phyloP scores from a whole-genome alignment of 2,888 invertebrate genomes.

The Microplitis deprimator region DNA sequence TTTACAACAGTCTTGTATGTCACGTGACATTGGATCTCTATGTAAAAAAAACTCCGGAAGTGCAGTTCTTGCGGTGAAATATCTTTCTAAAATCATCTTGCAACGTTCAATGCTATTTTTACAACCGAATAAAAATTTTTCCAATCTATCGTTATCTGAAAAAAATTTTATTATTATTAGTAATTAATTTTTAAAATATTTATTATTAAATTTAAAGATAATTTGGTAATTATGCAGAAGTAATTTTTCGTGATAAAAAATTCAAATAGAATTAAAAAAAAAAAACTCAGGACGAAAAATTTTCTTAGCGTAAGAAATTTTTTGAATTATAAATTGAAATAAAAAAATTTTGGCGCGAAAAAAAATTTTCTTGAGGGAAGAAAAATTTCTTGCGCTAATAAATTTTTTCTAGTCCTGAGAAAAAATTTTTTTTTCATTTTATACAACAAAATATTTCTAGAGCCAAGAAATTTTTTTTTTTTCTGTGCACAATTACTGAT shows the following conservation, averaged over 20 bases:
- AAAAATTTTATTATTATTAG: not conserved
- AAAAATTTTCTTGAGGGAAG: no score
- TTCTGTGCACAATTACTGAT: not conserved
- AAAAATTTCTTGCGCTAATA: no score
- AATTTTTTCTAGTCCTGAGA: no score
- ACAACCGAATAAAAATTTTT: conserved; percentile 68
- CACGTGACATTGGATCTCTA: conserved; percentile 65
- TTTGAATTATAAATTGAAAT: no score
- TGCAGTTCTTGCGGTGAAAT: conserved; percentile 66
- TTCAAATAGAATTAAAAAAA: not conserved
- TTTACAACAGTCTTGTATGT: conserved; percentile 63
- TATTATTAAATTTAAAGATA: not conserved
- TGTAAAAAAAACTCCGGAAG: conserved; percentile 67
- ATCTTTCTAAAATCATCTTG: conserved; percentile 67
- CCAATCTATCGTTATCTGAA: conserved; percentile 65
- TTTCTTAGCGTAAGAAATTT: not conserved
- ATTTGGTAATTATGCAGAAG: no score
- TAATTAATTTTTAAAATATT: not conserved
- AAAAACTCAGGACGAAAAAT: not conserved
- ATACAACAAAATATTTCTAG: no score
- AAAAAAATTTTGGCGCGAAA: no score
- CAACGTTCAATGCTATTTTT: conserved; percentile 69
- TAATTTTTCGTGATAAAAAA: no score
- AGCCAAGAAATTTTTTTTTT: no score
- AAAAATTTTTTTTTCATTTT: no score